Percentiles rank a stretch among this genome's conserved stretches.
phyloP scores from a whole-genome alignment of 92 coral and sea anemone genomes.

The Porites evermanni region DNA sequence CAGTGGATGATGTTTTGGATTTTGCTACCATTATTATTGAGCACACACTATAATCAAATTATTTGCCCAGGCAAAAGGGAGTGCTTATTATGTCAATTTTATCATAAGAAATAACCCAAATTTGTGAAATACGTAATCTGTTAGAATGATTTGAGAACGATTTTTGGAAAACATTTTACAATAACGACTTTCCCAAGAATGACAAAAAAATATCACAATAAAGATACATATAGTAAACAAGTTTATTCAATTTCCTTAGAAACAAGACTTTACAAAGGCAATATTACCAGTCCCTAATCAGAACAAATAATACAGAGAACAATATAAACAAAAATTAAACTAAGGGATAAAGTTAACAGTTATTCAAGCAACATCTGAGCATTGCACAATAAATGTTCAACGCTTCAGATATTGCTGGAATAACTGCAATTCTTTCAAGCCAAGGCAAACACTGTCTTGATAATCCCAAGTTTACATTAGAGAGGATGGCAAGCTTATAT shows the following conservation, averaged over 20 bases:
- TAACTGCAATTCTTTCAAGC: not conserved
- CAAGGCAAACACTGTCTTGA: not conserved
- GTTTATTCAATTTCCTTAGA: not conserved
- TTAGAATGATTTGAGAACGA: too few species aligned
- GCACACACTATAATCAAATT: slow-evolving; percentile 49
- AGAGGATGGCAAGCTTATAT: too few species aligned
- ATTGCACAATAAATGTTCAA: not conserved
- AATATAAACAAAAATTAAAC: not conserved
- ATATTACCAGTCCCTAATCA: not conserved
- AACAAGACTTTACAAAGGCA: not conserved
- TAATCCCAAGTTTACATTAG: too few species aligned
- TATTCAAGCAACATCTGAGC: not conserved
- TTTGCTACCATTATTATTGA: slow-evolving; percentile 94
- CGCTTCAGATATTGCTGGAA: not conserved
- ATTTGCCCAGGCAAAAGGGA: not conserved
- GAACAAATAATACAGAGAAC: not conserved
- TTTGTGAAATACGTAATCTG: not conserved
- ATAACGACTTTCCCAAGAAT: not conserved
- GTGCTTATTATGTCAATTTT: not conserved
- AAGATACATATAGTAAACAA: not conserved
- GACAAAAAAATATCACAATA: not conserved
- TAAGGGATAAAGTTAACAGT: not conserved
- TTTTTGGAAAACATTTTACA: not conserved
- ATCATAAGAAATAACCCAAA: too few species aligned
- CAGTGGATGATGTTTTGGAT: slow-evolving; percentile 92